Evolutionary conservation across 2,797 vertebrate species (phyloP).

Genomic region (Borostomias antarcticus): DNA sequence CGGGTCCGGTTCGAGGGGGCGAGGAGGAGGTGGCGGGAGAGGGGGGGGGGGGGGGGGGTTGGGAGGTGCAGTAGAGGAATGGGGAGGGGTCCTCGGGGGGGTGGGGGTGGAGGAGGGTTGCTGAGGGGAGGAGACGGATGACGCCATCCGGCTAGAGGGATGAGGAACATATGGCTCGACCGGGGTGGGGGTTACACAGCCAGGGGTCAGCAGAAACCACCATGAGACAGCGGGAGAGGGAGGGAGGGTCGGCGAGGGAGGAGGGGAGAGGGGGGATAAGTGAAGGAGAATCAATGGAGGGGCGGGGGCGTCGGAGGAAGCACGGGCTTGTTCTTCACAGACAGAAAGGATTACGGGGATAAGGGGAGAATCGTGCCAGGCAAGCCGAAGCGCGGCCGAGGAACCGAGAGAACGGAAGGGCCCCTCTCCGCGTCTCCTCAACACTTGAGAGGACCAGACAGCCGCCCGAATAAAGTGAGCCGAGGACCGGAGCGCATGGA

Average conservation of each 20-base stretch:
- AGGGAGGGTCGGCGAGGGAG: conserved; percentile 10
- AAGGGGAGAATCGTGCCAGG: conserved; percentile 48
- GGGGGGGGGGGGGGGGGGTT: background rate
- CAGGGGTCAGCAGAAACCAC: background rate
- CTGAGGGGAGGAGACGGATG: conserved; percentile 9
- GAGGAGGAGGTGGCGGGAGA: background rate
- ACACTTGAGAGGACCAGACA: background rate
- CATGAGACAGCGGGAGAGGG: conserved; percentile 13
- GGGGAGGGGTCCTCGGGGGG: background rate
- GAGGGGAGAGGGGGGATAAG: conserved; percentile 4
- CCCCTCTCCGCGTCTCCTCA: background rate
- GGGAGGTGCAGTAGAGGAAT: background rate
- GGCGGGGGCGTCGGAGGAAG: conserved; percentile 21
- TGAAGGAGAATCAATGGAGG: background rate
- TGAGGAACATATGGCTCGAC: background rate
- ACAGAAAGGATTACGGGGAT: conserved; percentile 48
- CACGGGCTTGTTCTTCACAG: conserved; percentile 31
- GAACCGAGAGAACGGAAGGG: conserved; percentile 25
- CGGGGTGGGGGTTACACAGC: background rate
- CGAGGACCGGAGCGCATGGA: too few relatives aligned
- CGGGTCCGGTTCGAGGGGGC: background rate
- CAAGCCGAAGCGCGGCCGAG: conserved; percentile 29
- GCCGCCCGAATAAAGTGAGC: background rate
- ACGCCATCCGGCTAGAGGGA: background rate
- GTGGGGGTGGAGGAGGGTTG: background rate